A percentile compares a stretch with the other conserved stretches of the same genome.
Evolutionary conservation across 2,888 invertebrate species (phyloP).

Genomic region (Hyles lineata): DNA sequence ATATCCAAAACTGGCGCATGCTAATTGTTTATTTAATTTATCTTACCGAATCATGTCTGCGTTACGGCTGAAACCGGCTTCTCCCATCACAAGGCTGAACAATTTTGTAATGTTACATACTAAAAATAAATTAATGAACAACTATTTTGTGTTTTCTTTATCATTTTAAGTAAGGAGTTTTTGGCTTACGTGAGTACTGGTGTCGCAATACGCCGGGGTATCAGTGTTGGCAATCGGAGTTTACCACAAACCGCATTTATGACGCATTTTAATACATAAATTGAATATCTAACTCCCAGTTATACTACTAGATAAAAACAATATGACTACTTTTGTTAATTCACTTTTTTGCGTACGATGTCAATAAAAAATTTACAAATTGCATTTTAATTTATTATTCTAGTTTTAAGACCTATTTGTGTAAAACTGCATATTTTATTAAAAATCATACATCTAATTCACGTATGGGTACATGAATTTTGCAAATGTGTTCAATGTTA

Average conservation of each 20-base stretch:
- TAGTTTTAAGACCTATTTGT: too few species aligned
- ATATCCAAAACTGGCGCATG: constrained; percentile 63
- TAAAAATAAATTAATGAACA: constrained; percentile 79
- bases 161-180: constrained; percentile 26
- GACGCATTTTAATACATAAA: not conserved
- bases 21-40: constrained; percentile 75
- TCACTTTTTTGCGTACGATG: too few species aligned
- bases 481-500: too few species aligned
- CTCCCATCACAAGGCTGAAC: constrained; percentile 82
- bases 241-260: not conserved
- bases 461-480: too few species aligned
- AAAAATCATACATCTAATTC: too few species aligned
- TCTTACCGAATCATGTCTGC: constrained; percentile 77
- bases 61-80: constrained; percentile 67
- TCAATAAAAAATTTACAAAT: too few species aligned
- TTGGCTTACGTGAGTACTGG: not conserved
- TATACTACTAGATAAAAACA: too few species aligned
- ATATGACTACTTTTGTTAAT: too few species aligned
- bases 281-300: not conserved
- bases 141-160: constrained; percentile 45
- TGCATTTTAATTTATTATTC: too few species aligned
- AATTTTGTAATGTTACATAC: constrained; percentile 80
- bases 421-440: too few species aligned
- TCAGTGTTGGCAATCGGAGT: not conserved
- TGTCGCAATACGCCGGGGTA: not conserved